Percentiles rank a stretch among this genome's conserved stretches.
Conservation (phyloP, 2,888 invertebrate species). For the Orthonychiurus folsomi region DNA sequence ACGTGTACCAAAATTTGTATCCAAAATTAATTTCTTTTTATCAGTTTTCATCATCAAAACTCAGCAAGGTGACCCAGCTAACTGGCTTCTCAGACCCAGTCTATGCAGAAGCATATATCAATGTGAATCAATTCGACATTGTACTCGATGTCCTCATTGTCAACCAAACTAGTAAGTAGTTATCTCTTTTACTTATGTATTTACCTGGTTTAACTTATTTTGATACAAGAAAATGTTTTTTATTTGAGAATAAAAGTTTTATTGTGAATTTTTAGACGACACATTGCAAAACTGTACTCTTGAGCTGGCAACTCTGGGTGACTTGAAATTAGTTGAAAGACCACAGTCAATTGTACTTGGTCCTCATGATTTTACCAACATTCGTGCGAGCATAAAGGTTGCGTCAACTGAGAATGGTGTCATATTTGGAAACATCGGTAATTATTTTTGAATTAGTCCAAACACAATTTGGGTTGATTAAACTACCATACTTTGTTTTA, state of each 20-base stretch:
- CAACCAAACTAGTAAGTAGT: conserved; percentile 78
- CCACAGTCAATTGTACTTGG: conserved; percentile 91
- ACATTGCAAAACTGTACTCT: conserved; percentile 96
- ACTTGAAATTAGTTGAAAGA: conserved; percentile 94
- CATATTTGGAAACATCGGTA: conserved; percentile 96
- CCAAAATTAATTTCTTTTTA: too few relatives aligned
- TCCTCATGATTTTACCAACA: conserved; percentile 94
- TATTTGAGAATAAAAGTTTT: conserved; percentile 7
- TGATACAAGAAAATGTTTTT: background rate
- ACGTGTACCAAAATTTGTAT: background rate
- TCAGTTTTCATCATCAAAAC: conserved; percentile 48
- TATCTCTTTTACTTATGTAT: background rate
- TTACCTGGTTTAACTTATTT: background rate
- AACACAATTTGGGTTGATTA: background rate
- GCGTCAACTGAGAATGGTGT: conserved; percentile 99
- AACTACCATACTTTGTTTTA: background rate
- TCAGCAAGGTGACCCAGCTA: conserved; percentile 77
- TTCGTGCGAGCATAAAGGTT: conserved; percentile 98
- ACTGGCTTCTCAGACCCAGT: conserved; percentile 99
- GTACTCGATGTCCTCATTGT: conserved; percentile 95
- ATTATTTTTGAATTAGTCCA: conserved; percentile 31
- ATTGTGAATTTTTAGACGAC: conserved; percentile 64
- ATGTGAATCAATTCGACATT: conserved; percentile 97
- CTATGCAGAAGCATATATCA: conserved; percentile 98
- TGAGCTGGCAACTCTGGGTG: conserved; percentile 94